Evolutionary conservation across 2,888 invertebrate species (phyloP).

Genomic region (Ichneumon xanthorius): DNA sequence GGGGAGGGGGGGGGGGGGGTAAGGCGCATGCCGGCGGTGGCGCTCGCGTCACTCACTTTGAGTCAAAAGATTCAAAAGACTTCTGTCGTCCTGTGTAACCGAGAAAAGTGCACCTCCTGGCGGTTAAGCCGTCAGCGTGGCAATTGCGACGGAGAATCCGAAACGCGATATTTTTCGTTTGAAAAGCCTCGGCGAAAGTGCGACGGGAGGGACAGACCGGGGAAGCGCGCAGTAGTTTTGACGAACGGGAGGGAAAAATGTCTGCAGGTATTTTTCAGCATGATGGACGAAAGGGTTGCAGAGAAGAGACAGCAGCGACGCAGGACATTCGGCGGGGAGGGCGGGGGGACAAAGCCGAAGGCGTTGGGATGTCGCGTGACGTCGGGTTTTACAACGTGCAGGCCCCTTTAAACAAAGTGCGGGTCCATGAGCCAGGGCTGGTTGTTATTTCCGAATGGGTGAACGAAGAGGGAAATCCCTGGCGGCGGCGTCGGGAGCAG

Average conservation of each 20-base stretch:
- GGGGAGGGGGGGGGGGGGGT: too few species aligned
- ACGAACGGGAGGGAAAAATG: neutral
- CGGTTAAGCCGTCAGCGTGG: constrained; percentile 18
- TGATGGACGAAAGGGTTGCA: constrained; percentile 22
- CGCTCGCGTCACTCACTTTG: constrained; percentile 7
- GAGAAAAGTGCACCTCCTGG: constrained; percentile 15
- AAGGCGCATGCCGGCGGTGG: neutral
- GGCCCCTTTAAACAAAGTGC: constrained; percentile 37
- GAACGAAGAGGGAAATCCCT: constrained; percentile 51
- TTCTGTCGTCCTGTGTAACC: constrained; percentile 3
- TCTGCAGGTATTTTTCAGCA: constrained; percentile 12
- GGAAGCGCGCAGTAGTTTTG: constrained; percentile 12
- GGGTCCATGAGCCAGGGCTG: constrained; percentile 33
- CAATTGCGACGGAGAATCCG: constrained; percentile 16
- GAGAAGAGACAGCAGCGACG: neutral
- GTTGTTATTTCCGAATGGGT: constrained; percentile 58
- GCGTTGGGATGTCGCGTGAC: constrained; percentile 44
- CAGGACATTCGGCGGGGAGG: neutral
- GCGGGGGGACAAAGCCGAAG: constrained; percentile 19
- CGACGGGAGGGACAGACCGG: neutral
- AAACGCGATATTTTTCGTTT: neutral
- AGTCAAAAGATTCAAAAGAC: constrained; percentile 18
- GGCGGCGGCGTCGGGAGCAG: constrained; percentile 15
- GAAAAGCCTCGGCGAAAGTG: neutral
- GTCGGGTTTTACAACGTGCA: constrained; percentile 43